Conservation (phyloP, 2,113 vertebrate species). For the Carassius gibelio region DNA sequence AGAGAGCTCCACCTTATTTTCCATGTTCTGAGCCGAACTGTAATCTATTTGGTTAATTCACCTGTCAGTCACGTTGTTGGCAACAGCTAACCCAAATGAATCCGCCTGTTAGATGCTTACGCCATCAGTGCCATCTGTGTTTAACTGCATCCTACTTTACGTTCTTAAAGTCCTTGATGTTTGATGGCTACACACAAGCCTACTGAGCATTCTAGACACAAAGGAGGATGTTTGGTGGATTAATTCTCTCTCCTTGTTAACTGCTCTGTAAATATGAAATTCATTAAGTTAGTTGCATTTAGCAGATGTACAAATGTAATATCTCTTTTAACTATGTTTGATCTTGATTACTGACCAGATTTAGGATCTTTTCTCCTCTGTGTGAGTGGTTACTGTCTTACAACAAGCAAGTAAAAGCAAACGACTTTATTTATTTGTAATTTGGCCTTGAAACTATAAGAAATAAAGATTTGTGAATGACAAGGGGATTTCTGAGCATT, state of each 20-base stretch:
- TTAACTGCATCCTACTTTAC: neutral
- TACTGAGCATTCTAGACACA: neutral
- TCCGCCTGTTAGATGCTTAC: neutral
- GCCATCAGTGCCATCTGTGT: neutral
- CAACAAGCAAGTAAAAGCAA: constrained; percentile 22
- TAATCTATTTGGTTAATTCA: neutral
- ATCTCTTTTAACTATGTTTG: constrained; percentile 34
- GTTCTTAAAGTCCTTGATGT: neutral
- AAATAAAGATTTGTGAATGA: constrained; percentile 56
- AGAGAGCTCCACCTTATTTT: neutral
- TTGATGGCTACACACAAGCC: neutral
- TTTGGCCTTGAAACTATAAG: constrained; percentile 44
- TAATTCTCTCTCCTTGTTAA: constrained; percentile 12
- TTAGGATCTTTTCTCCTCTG: constrained; percentile 33
- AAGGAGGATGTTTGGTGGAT: neutral
- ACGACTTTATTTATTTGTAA: constrained; percentile 56
- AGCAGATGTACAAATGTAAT: constrained; percentile 28
- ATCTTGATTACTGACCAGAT: constrained; percentile 30
- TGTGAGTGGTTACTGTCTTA: constrained; percentile 43
- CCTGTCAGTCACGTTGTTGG: neutral
- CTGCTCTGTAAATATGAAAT: constrained; percentile 37
- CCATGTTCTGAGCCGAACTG: neutral
- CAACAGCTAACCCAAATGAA: neutral
- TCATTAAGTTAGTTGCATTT: constrained; percentile 21
- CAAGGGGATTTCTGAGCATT: neutral